A percentile compares a stretch with the other conserved stretches of the same genome.
Conservation (phyloP, 2,113 vertebrate genomes). For the Butastur rufipennis region DNA sequence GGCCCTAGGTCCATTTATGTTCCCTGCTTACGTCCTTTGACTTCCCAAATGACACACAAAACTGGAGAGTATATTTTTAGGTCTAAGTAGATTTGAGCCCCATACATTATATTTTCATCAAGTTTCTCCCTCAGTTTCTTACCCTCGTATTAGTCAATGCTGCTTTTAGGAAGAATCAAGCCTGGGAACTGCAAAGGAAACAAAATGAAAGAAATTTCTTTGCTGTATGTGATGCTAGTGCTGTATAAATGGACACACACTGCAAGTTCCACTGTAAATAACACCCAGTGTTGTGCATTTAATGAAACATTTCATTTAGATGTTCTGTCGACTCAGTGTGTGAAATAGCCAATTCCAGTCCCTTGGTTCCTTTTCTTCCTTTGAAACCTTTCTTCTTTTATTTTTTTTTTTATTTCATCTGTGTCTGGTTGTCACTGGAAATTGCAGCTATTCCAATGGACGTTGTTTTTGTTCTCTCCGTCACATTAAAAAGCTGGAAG, state of each 20-base stretch:
- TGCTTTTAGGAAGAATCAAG: constrained; percentile 1
- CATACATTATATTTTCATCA: not conserved
- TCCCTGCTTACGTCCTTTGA: not conserved
- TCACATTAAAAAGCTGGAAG: constrained; percentile 49
- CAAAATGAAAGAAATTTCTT: not conserved
- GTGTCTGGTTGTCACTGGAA: constrained; percentile 27
- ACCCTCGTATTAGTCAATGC: not conserved
- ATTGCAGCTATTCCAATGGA: constrained; percentile 24
- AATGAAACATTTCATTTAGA: constrained; percentile 9
- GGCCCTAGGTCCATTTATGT: not conserved
- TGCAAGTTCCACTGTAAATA: constrained; percentile 46
- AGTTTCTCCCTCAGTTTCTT: not conserved
- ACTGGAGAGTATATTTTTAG: not conserved
- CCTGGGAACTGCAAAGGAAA: not conserved
- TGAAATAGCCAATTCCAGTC: constrained; percentile 22
- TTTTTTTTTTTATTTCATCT: not conserved
- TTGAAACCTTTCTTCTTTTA: not conserved
- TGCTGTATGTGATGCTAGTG: not conserved
- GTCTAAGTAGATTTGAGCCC: not conserved
- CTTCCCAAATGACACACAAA: not conserved
- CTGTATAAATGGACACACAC: not conserved
- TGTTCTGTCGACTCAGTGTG: not conserved
- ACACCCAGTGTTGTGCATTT: not conserved
- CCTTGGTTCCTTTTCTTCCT: not conserved
- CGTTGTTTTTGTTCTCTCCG: constrained; percentile 35